Conservation (phyloP, 1,140 invertebrate species). For the Drosophila bifasciata region DNA sequence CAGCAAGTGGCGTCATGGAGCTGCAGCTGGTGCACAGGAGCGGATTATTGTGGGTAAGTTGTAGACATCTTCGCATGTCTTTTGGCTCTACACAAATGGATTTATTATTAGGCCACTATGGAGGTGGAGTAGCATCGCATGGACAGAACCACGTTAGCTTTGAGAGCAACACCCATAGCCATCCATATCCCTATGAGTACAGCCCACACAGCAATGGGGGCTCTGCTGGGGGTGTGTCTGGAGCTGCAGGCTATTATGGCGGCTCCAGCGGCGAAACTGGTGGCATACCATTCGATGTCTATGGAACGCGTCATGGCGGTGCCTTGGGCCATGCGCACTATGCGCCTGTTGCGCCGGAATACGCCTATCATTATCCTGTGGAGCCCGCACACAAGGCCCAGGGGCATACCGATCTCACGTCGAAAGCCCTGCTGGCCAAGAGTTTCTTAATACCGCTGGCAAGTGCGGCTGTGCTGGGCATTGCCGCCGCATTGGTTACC, state of each 20-base stretch:
- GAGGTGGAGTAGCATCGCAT: constrained; percentile 30
- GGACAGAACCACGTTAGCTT: constrained; percentile 37
- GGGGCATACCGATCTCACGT: constrained; percentile 52
- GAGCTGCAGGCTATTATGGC: constrained; percentile 60
- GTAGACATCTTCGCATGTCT: not conserved
- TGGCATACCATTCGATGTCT: constrained; percentile 74
- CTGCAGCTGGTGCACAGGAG: constrained; percentile 32
- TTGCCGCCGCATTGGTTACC: constrained; percentile 90
- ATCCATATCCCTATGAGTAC: constrained; percentile 71
- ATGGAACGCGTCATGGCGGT: constrained; percentile 50
- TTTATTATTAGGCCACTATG: constrained; percentile 50
- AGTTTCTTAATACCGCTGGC: constrained; percentile 89
- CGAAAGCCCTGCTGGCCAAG: constrained; percentile 85
- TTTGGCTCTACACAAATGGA: too few species aligned
- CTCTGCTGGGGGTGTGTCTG: not conserved
- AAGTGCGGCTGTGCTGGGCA: constrained; percentile 90
- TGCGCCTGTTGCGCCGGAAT: constrained; percentile 57
- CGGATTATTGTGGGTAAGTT: constrained; percentile 77
- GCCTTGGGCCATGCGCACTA: constrained; percentile 48
- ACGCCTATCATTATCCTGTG: constrained; percentile 53
- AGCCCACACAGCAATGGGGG: constrained; percentile 28
- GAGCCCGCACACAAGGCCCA: constrained; percentile 67
- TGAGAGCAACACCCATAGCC: constrained; percentile 29
- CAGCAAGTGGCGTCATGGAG: constrained; percentile 59
- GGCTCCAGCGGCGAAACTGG: constrained; percentile 48